phyloP scores from a whole-genome alignment of 2,797 vertebrate genomes.

The Helarctos malayanus region DNA sequence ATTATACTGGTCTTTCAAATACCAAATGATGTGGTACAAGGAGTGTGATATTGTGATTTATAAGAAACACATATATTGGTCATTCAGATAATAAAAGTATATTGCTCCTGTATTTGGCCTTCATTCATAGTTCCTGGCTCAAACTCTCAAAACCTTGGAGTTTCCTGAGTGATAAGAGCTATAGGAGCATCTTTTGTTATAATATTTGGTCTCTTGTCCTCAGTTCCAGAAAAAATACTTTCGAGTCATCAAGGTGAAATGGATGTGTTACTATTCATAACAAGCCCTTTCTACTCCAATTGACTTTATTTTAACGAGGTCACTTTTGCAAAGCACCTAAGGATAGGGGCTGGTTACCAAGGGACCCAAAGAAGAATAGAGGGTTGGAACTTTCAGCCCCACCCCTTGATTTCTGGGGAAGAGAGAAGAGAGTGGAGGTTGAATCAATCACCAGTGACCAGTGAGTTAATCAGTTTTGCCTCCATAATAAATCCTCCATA shows the following conservation, averaged over 20 bases:
- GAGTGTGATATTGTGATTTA: neutral
- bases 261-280: neutral
- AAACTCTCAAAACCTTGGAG: neutral
- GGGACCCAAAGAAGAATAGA: neutral
- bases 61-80: neutral
- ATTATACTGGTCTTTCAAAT: neutral
- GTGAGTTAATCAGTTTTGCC: neutral
- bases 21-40: neutral
- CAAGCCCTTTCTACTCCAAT: neutral
- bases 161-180: neutral
- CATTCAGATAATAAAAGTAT: neutral
- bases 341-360: neutral
- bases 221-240: neutral
- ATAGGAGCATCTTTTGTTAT: neutral
- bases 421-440: neutral
- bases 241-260: neutral
- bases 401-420: neutral
- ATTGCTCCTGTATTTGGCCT: neutral
- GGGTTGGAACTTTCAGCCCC: neutral
- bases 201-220: neutral
- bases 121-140: neutral
- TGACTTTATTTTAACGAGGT: neutral
- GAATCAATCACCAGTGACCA: neutral
- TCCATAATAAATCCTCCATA: neutral
- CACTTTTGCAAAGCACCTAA: neutral